These are phyloP conservation scores for Drosophila nasuta DNA, from an alignment of 1,140 invertebrate genomes.

Conservation along the genomic window DNA sequence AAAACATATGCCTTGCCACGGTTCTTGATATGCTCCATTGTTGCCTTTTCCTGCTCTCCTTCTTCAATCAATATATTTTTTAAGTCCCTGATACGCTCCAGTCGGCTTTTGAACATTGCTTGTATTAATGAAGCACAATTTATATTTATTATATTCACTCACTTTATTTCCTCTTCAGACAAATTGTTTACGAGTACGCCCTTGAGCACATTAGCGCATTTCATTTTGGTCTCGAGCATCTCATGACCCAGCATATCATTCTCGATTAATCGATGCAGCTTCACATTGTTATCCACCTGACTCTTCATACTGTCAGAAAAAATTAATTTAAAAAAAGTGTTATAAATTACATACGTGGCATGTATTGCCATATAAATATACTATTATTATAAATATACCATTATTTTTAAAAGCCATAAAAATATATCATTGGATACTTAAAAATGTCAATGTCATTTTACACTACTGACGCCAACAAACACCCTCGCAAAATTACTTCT, in stretches of 20 bases:
- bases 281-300: conserved; percentile 78
- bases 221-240: conserved; percentile 71
- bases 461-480: too few species aligned
- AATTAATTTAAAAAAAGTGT: not conserved
- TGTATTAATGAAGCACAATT: not conserved
- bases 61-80: conserved; percentile 45
- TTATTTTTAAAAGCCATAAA: too few species aligned
- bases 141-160: conserved; percentile 2
- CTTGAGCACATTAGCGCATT: conserved; percentile 68
- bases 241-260: conserved; percentile 71
- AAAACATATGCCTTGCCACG: conserved; percentile 69
- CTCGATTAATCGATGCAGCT: conserved; percentile 70
- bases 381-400: too few species aligned
- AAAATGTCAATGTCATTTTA: too few species aligned
- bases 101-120: conserved; percentile 43
- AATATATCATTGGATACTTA: too few species aligned
- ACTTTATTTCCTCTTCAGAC: conserved; percentile 77
- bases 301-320: conserved; percentile 67
- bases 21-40: conserved; percentile 68
- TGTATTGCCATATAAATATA: too few species aligned
- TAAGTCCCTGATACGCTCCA: conserved; percentile 65
- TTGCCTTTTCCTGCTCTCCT: conserved; percentile 37
- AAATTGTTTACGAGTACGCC: conserved; percentile 73
- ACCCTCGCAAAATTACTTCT: too few species aligned
- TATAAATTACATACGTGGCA: too few species aligned